These are phyloP conservation scores for Siderastrea siderea DNA, from an alignment of 92 coral and sea anemone species.

Conservation along the genomic window DNA sequence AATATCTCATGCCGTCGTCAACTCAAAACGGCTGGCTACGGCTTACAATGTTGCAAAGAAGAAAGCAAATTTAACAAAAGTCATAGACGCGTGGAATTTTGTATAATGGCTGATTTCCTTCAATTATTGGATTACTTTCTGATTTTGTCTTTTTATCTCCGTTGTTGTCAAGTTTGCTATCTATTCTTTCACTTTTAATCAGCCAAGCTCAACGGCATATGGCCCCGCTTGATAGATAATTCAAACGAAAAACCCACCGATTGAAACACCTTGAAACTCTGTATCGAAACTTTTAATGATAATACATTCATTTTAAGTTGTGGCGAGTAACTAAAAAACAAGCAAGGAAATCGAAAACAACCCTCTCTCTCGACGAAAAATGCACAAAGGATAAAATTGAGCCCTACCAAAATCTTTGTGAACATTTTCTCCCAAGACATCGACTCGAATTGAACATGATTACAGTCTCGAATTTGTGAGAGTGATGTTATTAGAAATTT, in stretches of 20 bases:
- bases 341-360: not conserved
- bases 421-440: not conserved
- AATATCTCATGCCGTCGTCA: not conserved
- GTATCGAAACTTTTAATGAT: slow-evolving; percentile 57
- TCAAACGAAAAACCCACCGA: slow-evolving; percentile 49
- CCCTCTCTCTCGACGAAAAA: not conserved
- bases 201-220: slow-evolving; percentile 21
- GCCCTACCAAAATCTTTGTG: not conserved
- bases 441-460: not conserved
- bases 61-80: slow-evolving; percentile 4
- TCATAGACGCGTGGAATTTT: slow-evolving; percentile 22
- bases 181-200: slow-evolving; percentile 61
- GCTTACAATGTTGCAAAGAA: slow-evolving; percentile 27
- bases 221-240: slow-evolving; percentile 50
- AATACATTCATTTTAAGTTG: slow-evolving; percentile 36
- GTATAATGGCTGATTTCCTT: slow-evolving; percentile 74
- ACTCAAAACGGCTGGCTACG: slow-evolving; percentile 6
- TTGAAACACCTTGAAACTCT: slow-evolving; percentile 56
- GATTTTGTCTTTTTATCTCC: slow-evolving; percentile 59
- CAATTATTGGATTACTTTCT: slow-evolving; percentile 62
- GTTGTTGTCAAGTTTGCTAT: slow-evolving; percentile 56
- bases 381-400: not conserved
- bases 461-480: not conserved
- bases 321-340: slow-evolving; percentile 12
- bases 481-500: slow-evolving; percentile 41